A percentile compares a stretch with the other conserved stretches of the same genome.
Conservation (phyloP, 2,797 vertebrate genomes). For the Coreius guichenoti region DNA sequence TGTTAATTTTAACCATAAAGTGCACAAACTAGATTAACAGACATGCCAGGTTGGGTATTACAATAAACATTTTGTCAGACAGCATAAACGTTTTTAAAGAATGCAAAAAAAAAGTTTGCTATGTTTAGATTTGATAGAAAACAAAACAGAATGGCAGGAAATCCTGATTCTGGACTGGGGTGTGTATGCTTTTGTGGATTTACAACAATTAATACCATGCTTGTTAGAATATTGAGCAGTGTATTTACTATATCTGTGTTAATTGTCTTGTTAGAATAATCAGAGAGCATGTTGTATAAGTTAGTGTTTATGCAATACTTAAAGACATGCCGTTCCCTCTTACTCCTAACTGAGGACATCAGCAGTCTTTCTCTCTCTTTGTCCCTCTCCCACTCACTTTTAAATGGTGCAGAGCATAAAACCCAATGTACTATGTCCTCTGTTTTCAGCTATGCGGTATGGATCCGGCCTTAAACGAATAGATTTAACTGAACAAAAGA, state of each 20-base stretch:
- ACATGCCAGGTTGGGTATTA: neutral
- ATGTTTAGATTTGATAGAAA: conserved; percentile 53
- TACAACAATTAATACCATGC: neutral
- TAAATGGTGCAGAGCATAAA: conserved; percentile 50
- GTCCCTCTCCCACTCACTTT: conserved; percentile 41
- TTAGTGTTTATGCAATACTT: conserved; percentile 18
- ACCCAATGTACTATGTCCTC: conserved; percentile 44
- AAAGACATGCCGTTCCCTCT: conserved; percentile 11
- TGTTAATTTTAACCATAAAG: no score
- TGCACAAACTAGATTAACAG: neutral
- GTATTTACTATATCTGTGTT: conserved; percentile 59
- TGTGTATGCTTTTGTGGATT: conserved; percentile 37
- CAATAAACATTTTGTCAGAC: conserved; percentile 10
- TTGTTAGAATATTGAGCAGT: conserved; percentile 56
- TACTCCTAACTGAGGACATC: conserved; percentile 61
- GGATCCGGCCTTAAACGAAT: conserved; percentile 47
- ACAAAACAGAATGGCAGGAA: conserved; percentile 60
- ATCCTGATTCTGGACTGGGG: conserved; percentile 49
- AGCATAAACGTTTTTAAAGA: conserved; percentile 22
- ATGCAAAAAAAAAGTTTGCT: conserved; percentile 23
- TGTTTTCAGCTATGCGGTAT: conserved; percentile 48
- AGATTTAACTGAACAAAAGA: conserved; percentile 44
- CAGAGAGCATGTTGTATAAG: neutral
- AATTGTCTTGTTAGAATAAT: conserved; percentile 5
- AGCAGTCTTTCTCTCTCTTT: conserved; percentile 34